These are phyloP conservation scores for Syngnathus scovelli DNA, from an alignment of 2,113 vertebrate species.

Conservation along the genomic window DNA sequence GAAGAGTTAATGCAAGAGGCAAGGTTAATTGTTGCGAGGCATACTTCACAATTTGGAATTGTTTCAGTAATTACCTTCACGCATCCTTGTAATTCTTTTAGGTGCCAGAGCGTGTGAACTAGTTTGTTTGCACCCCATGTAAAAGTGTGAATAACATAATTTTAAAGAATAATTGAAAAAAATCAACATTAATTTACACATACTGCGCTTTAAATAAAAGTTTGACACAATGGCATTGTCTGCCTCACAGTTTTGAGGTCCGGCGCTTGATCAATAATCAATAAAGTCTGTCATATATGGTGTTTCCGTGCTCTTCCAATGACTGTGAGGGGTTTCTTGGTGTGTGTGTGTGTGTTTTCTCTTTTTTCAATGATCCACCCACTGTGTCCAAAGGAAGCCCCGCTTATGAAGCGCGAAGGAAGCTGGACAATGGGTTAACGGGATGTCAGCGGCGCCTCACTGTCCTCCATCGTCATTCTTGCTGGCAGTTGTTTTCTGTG, in stretches of 20 bases:
- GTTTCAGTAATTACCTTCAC: not conserved
- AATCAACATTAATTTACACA: too few relatives aligned
- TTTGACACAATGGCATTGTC: not conserved
- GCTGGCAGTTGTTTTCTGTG: not conserved
- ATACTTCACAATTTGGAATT: not conserved
- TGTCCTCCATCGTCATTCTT: constrained; percentile 19
- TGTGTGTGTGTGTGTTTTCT: constrained; percentile 1
- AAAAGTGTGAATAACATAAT: too few relatives aligned
- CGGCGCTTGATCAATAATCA: not conserved
- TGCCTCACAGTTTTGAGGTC: not conserved
- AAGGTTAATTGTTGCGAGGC: constrained; percentile 4
- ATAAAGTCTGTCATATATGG: not conserved
- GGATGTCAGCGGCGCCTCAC: constrained; percentile 60
- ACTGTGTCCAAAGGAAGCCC: constrained; percentile 51
- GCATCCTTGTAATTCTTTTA: not conserved
- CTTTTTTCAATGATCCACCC: constrained; percentile 18
- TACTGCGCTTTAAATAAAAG: too few relatives aligned
- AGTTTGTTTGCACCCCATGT: too few relatives aligned
- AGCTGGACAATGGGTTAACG: constrained; percentile 64
- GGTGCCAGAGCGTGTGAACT: not conserved
- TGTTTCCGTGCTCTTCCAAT: not conserved
- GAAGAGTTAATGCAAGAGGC: not conserved
- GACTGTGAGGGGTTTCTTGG: not conserved
- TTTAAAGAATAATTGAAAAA: too few relatives aligned
- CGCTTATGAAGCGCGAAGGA: constrained; percentile 48